phyloP scores from a whole-genome alignment of 2,797 vertebrate species.

The Pteropus rufus region DNA sequence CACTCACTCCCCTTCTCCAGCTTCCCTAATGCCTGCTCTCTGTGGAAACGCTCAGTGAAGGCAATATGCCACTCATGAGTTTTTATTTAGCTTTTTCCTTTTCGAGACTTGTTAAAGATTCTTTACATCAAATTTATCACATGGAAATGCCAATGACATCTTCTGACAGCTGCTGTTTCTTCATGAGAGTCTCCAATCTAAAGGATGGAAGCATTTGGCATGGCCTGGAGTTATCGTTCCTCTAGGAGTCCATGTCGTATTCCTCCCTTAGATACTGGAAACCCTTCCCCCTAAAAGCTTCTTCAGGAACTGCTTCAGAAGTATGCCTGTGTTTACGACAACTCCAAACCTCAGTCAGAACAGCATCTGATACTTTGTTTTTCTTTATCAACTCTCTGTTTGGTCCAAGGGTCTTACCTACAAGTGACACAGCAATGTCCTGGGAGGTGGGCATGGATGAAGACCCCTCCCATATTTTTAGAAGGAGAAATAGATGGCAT shows the following conservation, averaged over 20 bases:
- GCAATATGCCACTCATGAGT: conserved; percentile 38
- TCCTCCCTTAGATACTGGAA: not conserved
- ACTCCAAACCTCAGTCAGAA: not conserved
- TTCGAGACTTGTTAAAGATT: conserved; percentile 28
- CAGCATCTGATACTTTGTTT: not conserved
- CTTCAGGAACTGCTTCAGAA: not conserved
- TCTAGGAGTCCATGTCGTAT: not conserved
- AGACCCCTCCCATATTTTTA: not conserved
- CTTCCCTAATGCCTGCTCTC: not conserved
- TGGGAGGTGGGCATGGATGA: not conserved
- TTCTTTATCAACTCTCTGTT: not conserved
- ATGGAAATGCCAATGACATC: not conserved
- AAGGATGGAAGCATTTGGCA: not conserved
- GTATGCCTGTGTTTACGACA: not conserved
- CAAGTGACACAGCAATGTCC: not conserved
- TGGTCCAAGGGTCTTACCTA: not conserved
- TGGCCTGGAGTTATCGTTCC: not conserved
- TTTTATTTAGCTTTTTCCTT: not conserved
- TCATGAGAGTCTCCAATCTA: not conserved
- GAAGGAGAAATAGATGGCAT: not conserved
- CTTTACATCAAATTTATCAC: conserved; percentile 61
- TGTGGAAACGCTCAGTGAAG: conserved; percentile 53
- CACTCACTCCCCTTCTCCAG: not conserved
- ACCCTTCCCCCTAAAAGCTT: conserved; percentile 53
- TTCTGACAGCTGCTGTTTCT: conserved; percentile 54